These are phyloP conservation scores for Gandaritis pyraliata DNA, from an alignment of 2,888 invertebrate species.

Conservation along the genomic window DNA sequence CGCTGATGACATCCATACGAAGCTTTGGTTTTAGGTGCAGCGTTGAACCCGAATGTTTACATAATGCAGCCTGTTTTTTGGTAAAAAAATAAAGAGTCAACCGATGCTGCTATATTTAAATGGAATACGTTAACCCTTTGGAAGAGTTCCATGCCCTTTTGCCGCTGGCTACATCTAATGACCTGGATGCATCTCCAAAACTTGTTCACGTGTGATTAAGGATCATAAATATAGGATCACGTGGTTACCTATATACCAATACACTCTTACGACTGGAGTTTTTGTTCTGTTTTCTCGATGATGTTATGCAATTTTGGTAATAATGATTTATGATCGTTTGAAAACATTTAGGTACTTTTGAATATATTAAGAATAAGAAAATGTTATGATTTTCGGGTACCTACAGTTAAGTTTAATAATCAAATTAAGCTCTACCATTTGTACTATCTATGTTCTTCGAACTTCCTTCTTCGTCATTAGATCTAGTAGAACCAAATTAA, in stretches of 20 bases:
- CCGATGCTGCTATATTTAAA: slow-evolving; percentile 11
- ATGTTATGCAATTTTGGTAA: slow-evolving; percentile 4
- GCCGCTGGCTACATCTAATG: slow-evolving; percentile 25
- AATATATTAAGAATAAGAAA: no score
- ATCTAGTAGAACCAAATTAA: no score
- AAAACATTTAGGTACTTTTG: no score
- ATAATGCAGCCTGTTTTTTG: background rate
- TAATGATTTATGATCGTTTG: no score
- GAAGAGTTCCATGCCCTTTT: slow-evolving; percentile 33
- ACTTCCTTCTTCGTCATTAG: no score
- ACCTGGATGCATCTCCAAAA: slow-evolving; percentile 26
- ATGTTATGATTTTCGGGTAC: no score
- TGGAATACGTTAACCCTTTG: slow-evolving; percentile 27
- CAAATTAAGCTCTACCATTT: no score
- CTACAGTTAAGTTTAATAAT: no score
- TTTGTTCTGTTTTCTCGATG: slow-evolving; percentile 4
- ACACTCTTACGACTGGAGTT: slow-evolving; percentile 21
- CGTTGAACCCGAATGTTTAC: background rate
- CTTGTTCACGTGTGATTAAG: slow-evolving; percentile 23
- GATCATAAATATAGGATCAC: slow-evolving; percentile 21
- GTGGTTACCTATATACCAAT: slow-evolving; percentile 26
- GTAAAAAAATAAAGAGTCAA: slow-evolving; percentile 9
- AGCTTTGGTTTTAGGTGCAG: background rate
- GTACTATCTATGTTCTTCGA: no score
- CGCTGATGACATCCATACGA: slow-evolving; percentile 1